These are phyloP conservation scores for Leucophora obtusa DNA, from an alignment of 2,888 invertebrate genomes.

Conservation along the genomic window DNA sequence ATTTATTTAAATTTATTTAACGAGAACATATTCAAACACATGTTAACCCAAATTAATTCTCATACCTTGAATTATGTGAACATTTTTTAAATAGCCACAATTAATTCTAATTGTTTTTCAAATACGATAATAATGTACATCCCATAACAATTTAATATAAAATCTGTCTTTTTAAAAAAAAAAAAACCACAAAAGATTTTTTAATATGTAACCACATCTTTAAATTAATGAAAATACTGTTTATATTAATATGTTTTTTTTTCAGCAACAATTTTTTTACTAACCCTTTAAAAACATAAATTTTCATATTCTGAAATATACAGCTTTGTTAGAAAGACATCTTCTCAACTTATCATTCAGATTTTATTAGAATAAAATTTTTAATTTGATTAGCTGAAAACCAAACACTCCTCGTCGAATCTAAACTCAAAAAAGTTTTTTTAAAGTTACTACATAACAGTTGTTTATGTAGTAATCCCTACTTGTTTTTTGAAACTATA, in stretches of 20 bases:
- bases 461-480: too few species aligned
- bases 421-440: too few species aligned
- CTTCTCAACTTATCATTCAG: too few species aligned
- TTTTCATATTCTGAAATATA: not conserved
- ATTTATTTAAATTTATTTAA: constrained; percentile 17
- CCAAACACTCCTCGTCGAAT: too few species aligned
- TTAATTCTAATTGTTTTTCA: constrained; percentile 37
- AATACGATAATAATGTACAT: not conserved
- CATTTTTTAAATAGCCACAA: constrained; percentile 38
- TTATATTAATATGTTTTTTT: not conserved
- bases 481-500: too few species aligned
- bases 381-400: too few species aligned
- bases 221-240: not conserved
- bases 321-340: too few species aligned
- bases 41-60: constrained; percentile 58
- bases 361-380: too few species aligned
- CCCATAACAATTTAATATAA: not conserved
- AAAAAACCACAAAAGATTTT: constrained; percentile 27
- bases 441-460: too few species aligned
- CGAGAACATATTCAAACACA: not conserved
- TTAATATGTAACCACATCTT: constrained; percentile 21
- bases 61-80: constrained; percentile 58
- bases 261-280: not conserved
- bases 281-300: not conserved
- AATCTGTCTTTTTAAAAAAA: not conserved